Conservation (phyloP, 2,113 vertebrate species). For the Larimichthys crocea region DNA sequence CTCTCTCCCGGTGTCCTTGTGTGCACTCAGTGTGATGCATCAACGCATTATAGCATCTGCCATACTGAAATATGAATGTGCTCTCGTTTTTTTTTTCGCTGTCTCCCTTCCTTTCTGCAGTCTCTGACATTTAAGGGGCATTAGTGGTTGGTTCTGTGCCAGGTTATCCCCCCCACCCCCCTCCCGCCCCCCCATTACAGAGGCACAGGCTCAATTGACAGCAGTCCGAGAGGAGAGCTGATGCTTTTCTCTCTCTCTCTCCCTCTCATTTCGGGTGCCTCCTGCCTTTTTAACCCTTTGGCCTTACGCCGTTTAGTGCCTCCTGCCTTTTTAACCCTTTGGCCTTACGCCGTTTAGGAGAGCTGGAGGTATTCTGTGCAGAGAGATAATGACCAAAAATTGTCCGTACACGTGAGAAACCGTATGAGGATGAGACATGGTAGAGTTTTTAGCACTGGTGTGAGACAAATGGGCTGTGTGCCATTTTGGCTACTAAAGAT, state of each 20-base stretch:
- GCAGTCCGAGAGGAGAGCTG: constrained; percentile 58
- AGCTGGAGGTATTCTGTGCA: constrained; percentile 36
- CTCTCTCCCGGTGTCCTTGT: constrained; percentile 56
- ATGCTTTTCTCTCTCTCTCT: constrained; percentile 44
- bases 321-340: constrained; percentile 67
- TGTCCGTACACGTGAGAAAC: constrained; percentile 12
- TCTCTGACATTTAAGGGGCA: constrained; percentile 82
- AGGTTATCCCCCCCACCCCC: constrained; percentile 47
- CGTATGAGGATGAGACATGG: constrained; percentile 39
- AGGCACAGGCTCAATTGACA: constrained; percentile 65
- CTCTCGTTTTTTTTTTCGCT: constrained; percentile 45
- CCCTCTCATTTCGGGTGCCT: constrained; percentile 46
- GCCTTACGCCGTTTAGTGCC: constrained; percentile 33
- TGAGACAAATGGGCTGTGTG: constrained; percentile 43
- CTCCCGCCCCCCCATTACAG: constrained; percentile 15
- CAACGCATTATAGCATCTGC: constrained; percentile 67
- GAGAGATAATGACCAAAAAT: constrained; percentile 50
- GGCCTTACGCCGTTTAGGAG: constrained; percentile 29
- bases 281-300: constrained; percentile 65
- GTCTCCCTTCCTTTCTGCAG: constrained; percentile 64
- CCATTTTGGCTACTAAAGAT: constrained; percentile 60
- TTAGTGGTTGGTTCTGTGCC: constrained; percentile 78
- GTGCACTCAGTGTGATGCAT: constrained; percentile 68
- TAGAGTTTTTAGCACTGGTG: constrained; percentile 16
- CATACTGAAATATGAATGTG: constrained; percentile 76